Conservation (phyloP, 2,888 invertebrate species). For the Pollenia griseotomentosa region DNA sequence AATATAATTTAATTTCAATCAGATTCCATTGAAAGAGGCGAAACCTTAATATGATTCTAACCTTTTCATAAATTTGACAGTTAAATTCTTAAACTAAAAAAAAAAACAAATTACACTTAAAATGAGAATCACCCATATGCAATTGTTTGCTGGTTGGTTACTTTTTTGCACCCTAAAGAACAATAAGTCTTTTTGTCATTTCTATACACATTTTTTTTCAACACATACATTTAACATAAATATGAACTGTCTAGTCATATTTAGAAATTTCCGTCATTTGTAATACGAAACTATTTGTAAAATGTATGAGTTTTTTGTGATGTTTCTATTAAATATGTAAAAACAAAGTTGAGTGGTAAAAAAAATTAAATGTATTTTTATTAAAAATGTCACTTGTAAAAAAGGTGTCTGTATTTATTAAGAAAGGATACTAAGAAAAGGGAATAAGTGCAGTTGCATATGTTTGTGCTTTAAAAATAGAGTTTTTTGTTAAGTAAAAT, state of each 20-base stretch:
- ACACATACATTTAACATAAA: constrained; percentile 20
- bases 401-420: background rate
- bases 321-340: background rate
- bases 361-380: constrained; percentile 42
- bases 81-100: no score
- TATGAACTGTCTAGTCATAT: constrained; percentile 63
- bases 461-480: background rate
- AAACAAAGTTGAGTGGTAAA: background rate
- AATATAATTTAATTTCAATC: no score
- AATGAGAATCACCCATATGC: no score
- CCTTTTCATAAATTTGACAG: no score
- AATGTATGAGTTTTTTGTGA: constrained; percentile 36
- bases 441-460: background rate
- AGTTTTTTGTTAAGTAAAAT: background rate
- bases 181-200: constrained; percentile 46
- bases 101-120: no score
- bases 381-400: constrained; percentile 32
- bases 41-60: no score
- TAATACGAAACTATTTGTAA: constrained; percentile 44
- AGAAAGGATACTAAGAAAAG: background rate
- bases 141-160: background rate
- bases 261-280: constrained; percentile 45
- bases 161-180: constrained; percentile 36
- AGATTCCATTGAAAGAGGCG: no score
- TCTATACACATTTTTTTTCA: background rate